Evolutionary conservation across 2,888 invertebrate species (phyloP).

Genomic region (Ophioninae sp.): DNA sequence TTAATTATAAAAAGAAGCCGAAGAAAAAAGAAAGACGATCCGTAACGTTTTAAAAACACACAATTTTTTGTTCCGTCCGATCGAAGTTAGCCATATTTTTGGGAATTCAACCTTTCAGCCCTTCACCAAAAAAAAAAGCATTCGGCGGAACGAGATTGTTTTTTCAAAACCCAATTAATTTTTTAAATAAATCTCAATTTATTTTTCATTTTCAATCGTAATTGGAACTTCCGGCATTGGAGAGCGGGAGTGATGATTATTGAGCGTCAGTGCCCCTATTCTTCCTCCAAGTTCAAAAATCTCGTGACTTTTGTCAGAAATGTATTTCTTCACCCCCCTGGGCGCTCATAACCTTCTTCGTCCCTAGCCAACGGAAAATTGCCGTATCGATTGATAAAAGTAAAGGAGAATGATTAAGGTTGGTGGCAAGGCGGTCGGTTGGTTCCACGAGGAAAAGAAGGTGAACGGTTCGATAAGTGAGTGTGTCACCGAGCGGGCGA

Average conservation of each 20-base stretch:
- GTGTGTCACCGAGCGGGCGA: constrained; percentile 42
- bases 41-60: too few relatives aligned
- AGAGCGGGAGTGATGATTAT: neutral
- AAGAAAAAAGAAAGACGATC: too few relatives aligned
- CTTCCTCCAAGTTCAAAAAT: neutral
- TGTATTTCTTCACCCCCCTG: neutral
- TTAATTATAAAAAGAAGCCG: too few relatives aligned
- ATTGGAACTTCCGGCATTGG: neutral
- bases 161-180: too few relatives aligned
- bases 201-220: neutral
- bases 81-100: too few relatives aligned
- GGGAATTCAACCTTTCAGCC: too few relatives aligned
- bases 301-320: neutral
- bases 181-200: neutral
- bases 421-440: neutral
- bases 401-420: neutral
- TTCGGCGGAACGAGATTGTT: too few relatives aligned
- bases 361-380: too few relatives aligned
- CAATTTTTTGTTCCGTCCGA: too few relatives aligned
- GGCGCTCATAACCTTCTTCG: too few relatives aligned
- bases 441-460: neutral
- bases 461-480: constrained; percentile 53
- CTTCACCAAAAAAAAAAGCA: too few relatives aligned
- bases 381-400: neutral
- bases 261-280: neutral